Percentiles rank a stretch among this genome's conserved stretches.
phyloP scores from a whole-genome alignment of 2,797 vertebrate species.

The Crenuchus spilurus region DNA sequence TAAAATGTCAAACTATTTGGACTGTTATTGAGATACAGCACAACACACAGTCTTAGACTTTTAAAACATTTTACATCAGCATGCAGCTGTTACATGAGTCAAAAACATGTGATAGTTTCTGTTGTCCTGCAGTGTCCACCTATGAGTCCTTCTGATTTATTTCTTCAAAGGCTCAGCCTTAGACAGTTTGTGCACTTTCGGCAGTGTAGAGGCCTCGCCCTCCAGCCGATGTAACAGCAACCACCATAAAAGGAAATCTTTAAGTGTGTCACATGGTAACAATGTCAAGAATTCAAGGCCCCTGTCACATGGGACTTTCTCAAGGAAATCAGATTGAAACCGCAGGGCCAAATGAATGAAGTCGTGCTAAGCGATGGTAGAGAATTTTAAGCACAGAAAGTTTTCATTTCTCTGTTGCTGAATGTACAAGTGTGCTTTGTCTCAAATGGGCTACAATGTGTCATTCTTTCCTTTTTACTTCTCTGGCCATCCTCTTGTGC shows the following conservation, averaged over 20 bases:
- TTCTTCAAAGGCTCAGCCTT: conserved; percentile 52
- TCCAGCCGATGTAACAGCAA: conserved; percentile 68
- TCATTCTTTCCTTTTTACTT: not conserved
- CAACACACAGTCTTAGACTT: not conserved
- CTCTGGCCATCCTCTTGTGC: not conserved
- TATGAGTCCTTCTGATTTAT: conserved; percentile 40
- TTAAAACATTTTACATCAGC: not conserved
- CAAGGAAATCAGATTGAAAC: conserved; percentile 78
- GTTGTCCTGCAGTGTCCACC: conserved; percentile 5
- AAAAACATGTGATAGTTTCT: conserved; percentile 29
- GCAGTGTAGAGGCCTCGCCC: conserved; percentile 70
- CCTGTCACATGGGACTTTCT: conserved; percentile 79
- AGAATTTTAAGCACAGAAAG: conserved; percentile 62
- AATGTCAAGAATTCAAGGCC: conserved; percentile 80
- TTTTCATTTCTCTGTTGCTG: conserved; percentile 63
- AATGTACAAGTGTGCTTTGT: not conserved
- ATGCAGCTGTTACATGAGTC: not conserved
- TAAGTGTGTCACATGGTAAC: conserved; percentile 85
- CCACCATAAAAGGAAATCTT: conserved; percentile 86
- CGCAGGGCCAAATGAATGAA: conserved; percentile 54
- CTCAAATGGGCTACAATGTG: not conserved
- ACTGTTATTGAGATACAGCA: not conserved
- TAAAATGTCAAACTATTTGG: not conserved
- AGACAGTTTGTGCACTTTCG: conserved; percentile 58
- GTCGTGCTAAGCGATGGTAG: conserved; percentile 37